Percentiles rank a stretch among this genome's conserved stretches.
Conservation (phyloP, 2,113 vertebrate species). For the Eubucco bourcierii region DNA sequence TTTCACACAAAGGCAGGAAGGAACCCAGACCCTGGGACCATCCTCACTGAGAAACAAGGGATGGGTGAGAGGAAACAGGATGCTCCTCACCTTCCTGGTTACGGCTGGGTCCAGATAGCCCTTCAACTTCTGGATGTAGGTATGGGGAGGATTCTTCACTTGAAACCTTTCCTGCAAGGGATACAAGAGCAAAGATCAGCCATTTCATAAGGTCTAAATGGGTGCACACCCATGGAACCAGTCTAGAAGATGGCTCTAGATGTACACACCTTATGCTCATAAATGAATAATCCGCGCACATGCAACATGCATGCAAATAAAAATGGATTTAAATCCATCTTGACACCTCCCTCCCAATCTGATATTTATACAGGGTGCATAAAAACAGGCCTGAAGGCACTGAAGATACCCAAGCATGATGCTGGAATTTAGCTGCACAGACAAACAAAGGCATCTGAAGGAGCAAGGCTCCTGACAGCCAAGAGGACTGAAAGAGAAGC, state of each 20-base stretch:
- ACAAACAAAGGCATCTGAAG: not conserved
- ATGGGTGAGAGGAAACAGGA: not conserved
- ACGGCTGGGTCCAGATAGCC: slow-evolving; percentile 95
- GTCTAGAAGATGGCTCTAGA: rapidly evolving
- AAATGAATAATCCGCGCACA: not conserved
- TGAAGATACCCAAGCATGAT: not conserved
- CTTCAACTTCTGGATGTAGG: slow-evolving; percentile 94
- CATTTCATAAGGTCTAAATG: not conserved
- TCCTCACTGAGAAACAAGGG: not conserved
- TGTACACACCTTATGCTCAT: not conserved
- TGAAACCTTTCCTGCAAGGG: slow-evolving; percentile 91
- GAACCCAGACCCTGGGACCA: not conserved
- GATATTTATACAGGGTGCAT: not conserved
- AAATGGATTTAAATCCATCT: rapidly evolving
- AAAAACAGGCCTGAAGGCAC: not conserved
- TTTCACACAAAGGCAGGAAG: slow-evolving; percentile 32
- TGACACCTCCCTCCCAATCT: not conserved
- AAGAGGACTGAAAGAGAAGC: not conserved
- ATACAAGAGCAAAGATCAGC: slow-evolving; percentile 6
- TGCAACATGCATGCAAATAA: not conserved
- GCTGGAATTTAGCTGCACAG: not conserved
- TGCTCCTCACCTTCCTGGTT: slow-evolving; percentile 90
- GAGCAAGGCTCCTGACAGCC: not conserved
- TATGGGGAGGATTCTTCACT: slow-evolving; percentile 98
- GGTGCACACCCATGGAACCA: not conserved